Evolutionary conservation across 2,113 vertebrate species (phyloP).

Genomic region (Acanthisitta chloris): DNA sequence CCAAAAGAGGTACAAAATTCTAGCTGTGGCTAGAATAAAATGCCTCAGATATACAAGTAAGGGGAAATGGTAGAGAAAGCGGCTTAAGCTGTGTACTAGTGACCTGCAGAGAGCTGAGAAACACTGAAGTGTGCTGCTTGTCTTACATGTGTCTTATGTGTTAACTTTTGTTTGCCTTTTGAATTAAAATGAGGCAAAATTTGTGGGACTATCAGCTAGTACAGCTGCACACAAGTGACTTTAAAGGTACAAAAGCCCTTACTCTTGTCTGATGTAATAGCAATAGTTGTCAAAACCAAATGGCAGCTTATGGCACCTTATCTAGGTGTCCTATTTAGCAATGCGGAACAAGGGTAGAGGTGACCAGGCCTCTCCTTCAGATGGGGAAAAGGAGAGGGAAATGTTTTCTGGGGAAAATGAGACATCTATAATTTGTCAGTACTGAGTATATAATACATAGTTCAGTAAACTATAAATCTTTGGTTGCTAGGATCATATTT

Average conservation of each 20-base stretch:
- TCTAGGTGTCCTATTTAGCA: background rate
- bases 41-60: background rate
- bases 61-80: fast-evolving
- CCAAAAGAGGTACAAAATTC: background rate
- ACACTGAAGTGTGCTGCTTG: background rate
- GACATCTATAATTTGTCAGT: background rate
- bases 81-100: background rate
- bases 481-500: background rate
- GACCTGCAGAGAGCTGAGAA: background rate
- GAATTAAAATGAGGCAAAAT: background rate
- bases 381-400: background rate
- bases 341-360: slow-evolving; percentile 18
- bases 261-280: background rate
- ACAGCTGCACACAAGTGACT: background rate
- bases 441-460: background rate
- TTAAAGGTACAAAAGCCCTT: background rate
- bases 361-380: background rate
- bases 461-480: background rate
- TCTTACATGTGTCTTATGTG: background rate
- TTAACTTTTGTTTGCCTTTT: background rate
- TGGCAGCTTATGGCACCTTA: background rate
- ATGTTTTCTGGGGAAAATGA: background rate
- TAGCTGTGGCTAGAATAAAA: background rate
- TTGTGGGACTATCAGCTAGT: background rate
- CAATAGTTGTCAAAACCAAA: background rate